Evolutionary conservation across 2,888 invertebrate species (phyloP), one percentile per base, ranked within the genome.

Genomic region (Orchestes rusci): DNA sequence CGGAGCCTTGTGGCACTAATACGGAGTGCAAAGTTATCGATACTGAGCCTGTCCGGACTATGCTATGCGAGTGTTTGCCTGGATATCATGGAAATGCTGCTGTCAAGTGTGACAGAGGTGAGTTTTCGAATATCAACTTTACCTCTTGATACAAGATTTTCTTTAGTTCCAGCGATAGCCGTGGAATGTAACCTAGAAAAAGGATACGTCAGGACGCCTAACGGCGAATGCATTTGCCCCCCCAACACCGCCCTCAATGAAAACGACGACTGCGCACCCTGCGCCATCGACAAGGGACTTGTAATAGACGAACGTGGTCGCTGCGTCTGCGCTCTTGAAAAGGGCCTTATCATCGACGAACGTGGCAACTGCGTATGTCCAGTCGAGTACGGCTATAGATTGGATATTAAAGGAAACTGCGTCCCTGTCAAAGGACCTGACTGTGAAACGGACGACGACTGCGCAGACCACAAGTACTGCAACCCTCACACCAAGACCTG

Each of bases 51-150:
- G 83, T 92, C 1, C 76, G 86, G 61, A 91, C 91, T 5, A 86
- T 92, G 84, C 79, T 87, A 50, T 93, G 92, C 61, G 84, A 87
- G 67, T 93, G 93, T 64, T 64, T 83, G 32, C 83, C 85, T 23
- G 91, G 90, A 48, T 90, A 83, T 63, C 81, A 81, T 67, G 93
- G 92, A 64, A 88, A 91, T 64, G 91, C 92, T 15, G 82, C 88
- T 5, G 74, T 84, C 7, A 80, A 83, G 61, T 93, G 92, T 61
- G 82, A 85, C 56, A 82, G 77, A 73, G 76, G 89, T 82, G 74
- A 78, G 77, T 75, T 17, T n/a, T 31, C n/a, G n/a, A n/a, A n/a
- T n/a, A n/a, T n/a, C n/a, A n/a, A n/a, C n/a, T n/a, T n/a, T n/a
- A n/a, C n/a, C n/a, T n/a, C n/a, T n/a, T n/a, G n/a, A n/a, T n/a